Percentiles rank a stretch among this genome's conserved stretches.
Evolutionary conservation across 2,797 vertebrate species (phyloP).

Genomic region (Enteromius unitaeniatus): DNA sequence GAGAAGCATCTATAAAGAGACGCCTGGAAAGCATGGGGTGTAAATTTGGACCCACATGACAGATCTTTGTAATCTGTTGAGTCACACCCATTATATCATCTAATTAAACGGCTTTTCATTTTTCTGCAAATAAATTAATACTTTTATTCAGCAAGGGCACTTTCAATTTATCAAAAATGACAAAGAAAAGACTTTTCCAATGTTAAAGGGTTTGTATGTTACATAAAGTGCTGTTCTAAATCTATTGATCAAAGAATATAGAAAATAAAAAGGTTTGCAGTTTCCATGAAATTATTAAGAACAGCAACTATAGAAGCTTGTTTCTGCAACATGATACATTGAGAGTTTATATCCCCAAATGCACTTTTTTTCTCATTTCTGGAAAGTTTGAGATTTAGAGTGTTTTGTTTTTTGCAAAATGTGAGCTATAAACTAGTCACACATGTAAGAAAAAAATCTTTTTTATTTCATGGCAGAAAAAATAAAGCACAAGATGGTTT

Average conservation of each 20-base stretch:
- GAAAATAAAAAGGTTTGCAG: neutral
- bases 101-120: neutral
- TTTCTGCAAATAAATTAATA: neutral
- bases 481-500: too few relatives aligned
- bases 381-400: too few relatives aligned
- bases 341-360: neutral
- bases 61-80: neutral
- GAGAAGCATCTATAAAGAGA: conserved; percentile 6
- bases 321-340: neutral
- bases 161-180: neutral
- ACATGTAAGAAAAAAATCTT: too few relatives aligned
- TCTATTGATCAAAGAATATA: neutral
- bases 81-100: neutral
- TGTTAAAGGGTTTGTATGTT: neutral
- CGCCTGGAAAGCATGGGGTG: neutral
- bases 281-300: neutral
- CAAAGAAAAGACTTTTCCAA: neutral
- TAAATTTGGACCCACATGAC: neutral
- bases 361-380: neutral
- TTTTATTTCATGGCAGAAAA: too few relatives aligned
- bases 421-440: too few relatives aligned
- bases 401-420: too few relatives aligned
- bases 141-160: neutral
- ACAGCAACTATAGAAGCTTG: neutral
- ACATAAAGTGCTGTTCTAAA: too few relatives aligned